Base-by-base conservation (phyloP, 2,797 vertebrate species). In the Melanitta fusca region DNA sequence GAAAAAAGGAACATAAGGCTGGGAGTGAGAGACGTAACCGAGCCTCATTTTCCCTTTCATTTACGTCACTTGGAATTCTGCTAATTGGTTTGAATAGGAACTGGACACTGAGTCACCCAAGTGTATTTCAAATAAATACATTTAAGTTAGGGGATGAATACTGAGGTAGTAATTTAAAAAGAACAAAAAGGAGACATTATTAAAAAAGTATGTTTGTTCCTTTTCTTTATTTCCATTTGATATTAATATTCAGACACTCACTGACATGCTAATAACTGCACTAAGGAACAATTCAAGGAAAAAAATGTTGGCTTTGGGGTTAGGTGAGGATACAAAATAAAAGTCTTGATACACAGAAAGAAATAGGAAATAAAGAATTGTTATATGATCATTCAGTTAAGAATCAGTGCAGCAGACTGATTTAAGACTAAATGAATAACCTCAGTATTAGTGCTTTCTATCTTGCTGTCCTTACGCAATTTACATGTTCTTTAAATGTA, bases 1-100 rank as follows among this genome's bases (percentile, higher is more conserved):
- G 85, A 94, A 93, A 96, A 87, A 91, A 71, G 83, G 94, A 94
- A 95, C 68, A 22, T 72, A 75, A 68, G 32, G 51, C 32, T 88
- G 62, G 14, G 39, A 77, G 43, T 54, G 47, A 80, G 72, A 72
- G 28, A 16, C 21, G 49, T 3, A 30, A 53, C 16, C 20, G 25
- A 82, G 41, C 68, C 34, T 81, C 25, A 41, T 90, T 95, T 95
- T 95, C 32, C 36, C 34, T 90, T 86, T 81, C 57, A 24, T 80
- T 92, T 80, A 13, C 0, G 0, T 87, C 61, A 82, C 7, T 80
- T 41, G 18, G 43, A 74, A 88, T 83, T 88, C 21, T 77, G n/a
- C 60, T 92, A 30, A 68, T 80, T 61, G 36, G n/a, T 66, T 89
- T 72, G 34, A 93, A 74, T 19, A 69, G 58, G 32, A 96, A 82